Percentiles rank a stretch among this genome's conserved stretches.
phyloP scores from a whole-genome alignment of 1,140 invertebrate species.

The Drosophila albomicans region DNA sequence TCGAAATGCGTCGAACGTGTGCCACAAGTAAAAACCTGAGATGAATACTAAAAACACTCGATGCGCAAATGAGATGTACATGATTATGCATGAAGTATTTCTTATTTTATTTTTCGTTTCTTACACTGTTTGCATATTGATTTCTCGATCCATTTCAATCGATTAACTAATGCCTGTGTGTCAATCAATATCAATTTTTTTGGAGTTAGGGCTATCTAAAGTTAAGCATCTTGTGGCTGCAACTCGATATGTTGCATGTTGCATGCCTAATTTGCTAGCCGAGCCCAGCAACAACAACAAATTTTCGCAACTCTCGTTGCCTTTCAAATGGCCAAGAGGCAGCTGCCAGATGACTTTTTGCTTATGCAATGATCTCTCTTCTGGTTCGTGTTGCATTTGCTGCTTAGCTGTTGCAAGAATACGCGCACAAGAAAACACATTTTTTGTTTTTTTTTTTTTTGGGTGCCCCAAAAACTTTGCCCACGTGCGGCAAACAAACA shows the following conservation, averaged over 20 bases:
- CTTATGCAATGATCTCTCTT: constrained; percentile 66
- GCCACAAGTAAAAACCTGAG: constrained; percentile 21
- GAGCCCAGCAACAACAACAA: constrained; percentile 37
- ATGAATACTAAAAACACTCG: constrained; percentile 24
- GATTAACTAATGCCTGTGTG: background rate
- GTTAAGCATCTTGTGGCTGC: constrained; percentile 27
- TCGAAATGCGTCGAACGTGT: constrained; percentile 40
- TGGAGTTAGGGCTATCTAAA: constrained; percentile 23
- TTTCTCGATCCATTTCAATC: background rate
- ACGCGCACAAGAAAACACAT: constrained; percentile 26
- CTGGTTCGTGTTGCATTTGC: background rate
- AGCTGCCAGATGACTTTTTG: constrained; percentile 29
- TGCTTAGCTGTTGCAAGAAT: constrained; percentile 60
- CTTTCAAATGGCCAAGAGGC: constrained; percentile 66
- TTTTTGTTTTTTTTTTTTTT: background rate
- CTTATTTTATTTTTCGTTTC: constrained; percentile 2
- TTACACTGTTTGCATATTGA: constrained; percentile 36
- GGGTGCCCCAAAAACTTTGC: constrained; percentile 45
- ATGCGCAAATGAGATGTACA: background rate
- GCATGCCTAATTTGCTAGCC: constrained; percentile 52
- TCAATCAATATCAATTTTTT: too few species aligned
- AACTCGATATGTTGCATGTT: constrained; percentile 8
- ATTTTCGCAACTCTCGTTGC: constrained; percentile 41
- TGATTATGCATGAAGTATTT: constrained; percentile 33
- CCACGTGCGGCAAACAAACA: constrained; percentile 65